Base-by-base conservation (phyloP, 2,113 vertebrate genomes). In the Neodon shergylaensis region DNA sequence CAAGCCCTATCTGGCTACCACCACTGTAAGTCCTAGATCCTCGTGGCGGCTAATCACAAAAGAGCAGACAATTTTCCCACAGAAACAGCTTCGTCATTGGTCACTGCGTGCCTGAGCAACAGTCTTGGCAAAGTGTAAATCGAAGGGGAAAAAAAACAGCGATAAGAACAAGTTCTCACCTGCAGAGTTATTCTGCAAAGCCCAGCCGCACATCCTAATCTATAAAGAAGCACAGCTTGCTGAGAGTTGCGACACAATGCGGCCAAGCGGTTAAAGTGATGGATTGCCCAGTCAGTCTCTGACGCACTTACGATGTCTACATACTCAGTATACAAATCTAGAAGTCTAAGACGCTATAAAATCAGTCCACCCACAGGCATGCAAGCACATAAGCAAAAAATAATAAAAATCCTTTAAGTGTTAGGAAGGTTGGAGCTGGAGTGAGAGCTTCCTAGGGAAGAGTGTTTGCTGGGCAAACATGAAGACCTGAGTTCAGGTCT, bases 41-140 rank as follows among this genome's bases (percentile, higher is more conserved):
- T 6, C 31, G 4, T 44, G 22, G 68, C 39, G 68, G 39, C 47
- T 28, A 58, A 78, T 58, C 54, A 68, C 14, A 22, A 58, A 58
- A 10, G 66, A 77, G 92, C 68, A 95, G 63, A 63, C 52, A 31
- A 33, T 16, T 87, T 77, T 65, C 77, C 86, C 82, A 73, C 16
- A 92, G 92, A 94, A 88, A 95, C 76, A 88, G 85, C n/a, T n/a
- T 90, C 44, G 26, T 78, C 68, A 79, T 74, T 94, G 76, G 84
- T 36, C 28, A 44, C 2, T 92, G 44, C 26, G 42, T 42, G 77
- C 52, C 65, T 87, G 39, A 92, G 36, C 63, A 68, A 49, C 21
- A 31, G 72, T 88, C 39, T 92, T 83, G 72, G 44, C 70, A 90
- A 16, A 47, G 94, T 42, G 85, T 77, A 90, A 74, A 73, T 95